These are phyloP conservation scores for Myiothlypis chrysogaster DNA, from an alignment of 2,797 vertebrate species.

Conservation along the genomic window DNA sequence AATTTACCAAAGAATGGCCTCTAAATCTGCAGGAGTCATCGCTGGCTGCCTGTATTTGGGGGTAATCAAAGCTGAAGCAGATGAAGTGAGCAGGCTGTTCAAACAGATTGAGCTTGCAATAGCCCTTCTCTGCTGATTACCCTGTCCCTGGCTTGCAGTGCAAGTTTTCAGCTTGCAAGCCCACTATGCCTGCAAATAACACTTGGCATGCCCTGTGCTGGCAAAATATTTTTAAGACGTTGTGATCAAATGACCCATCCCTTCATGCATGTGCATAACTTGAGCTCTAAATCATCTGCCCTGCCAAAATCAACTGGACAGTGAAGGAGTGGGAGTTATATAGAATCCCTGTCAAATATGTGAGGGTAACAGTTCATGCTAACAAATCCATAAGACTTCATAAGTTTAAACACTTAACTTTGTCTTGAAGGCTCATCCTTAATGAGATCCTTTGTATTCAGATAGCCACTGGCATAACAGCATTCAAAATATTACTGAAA, in stretches of 20 bases:
- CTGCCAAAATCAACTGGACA: not conserved
- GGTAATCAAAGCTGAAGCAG: conserved; percentile 24
- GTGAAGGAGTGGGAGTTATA: not conserved
- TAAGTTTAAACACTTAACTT: not conserved
- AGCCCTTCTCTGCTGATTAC: not conserved
- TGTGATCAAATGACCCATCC: not conserved
- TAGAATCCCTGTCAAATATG: not conserved
- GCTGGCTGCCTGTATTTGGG: not conserved
- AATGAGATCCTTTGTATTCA: conserved; percentile 29
- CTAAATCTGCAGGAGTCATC: not conserved
- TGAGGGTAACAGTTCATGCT: not conserved
- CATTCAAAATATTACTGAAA: not conserved
- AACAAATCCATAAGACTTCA: not conserved
- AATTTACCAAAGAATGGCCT: not conserved
- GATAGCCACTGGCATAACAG: not conserved
- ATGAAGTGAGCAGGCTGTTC: not conserved
- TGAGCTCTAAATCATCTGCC: not conserved
- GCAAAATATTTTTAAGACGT: not conserved
- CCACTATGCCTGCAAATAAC: not conserved
- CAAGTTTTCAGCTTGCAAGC: not conserved
- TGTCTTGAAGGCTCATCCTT: not conserved
- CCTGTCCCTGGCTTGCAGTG: not conserved
- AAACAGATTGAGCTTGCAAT: conserved; percentile 9
- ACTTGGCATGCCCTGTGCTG: not conserved
- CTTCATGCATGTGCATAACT: not conserved